Base-by-base conservation (phyloP, 2,797 vertebrate genomes). In the Coluber constrictor region DNA sequence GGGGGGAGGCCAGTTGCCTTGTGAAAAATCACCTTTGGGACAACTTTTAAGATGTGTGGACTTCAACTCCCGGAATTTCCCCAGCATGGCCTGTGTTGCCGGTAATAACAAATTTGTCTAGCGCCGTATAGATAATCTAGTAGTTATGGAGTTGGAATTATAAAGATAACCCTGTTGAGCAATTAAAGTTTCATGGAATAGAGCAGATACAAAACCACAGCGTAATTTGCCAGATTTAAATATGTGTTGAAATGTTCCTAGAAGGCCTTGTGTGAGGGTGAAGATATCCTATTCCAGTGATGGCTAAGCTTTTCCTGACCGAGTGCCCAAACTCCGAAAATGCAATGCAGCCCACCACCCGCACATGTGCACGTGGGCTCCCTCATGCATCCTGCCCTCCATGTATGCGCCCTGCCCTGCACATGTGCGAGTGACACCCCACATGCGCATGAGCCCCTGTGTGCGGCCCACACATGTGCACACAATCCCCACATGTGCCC, bases 71-170 rank as follows among this genome's bases (percentile, higher is more conserved):
- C 43, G 54, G 55, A 9, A 16, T 27, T 86, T 89, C 25, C 55
- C 57, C 54, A 16, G 57, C n/a, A 3, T 0, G n/a, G n/a, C n/a
- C n/a, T n/a, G n/a, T n/a, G n/a, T n/a, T n/a, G 93, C 83, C 0
- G 89, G 92, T 94, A 93, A 94, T 92, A 86, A 89, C 54, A 91
- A 18, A 93, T 92, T 90, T 27, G 89, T 27, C 16, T 37, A 3
- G 8, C 1, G 2, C 11, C 2, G 2, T 87, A 91, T 92, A 94
- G 90, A 27, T 87, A 90, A 16, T 74, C 25, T 93, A 91, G 16
- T 25, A 3, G 57, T 87, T 94, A 56, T 90, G 92, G 56, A 79
- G 93, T 88, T 86, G 56, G 93, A 74, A 92, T 96, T 91, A 83
- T 93, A 70, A 2, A 1, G 55, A 54, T 94, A 91, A 66, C 25